Conservation (phyloP, 2,797 vertebrate species). For the Synaphobranchus kaupii region DNA sequence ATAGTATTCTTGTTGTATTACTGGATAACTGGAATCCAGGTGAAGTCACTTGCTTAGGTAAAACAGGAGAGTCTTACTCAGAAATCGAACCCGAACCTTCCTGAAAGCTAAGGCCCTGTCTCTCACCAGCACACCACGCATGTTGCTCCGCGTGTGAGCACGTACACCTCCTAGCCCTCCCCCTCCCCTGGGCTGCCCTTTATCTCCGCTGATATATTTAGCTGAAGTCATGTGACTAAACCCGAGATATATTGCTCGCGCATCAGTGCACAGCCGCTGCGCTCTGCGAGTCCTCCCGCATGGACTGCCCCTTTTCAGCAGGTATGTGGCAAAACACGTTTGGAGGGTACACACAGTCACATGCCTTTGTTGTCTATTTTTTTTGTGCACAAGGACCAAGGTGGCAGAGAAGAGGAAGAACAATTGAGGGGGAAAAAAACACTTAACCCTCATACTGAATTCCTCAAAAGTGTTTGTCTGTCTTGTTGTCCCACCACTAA, state of each 20-base stretch:
- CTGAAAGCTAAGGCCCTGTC: neutral
- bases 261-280: neutral
- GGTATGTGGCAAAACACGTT: neutral
- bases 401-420: neutral
- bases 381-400: neutral
- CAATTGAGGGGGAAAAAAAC: neutral
- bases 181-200: neutral
- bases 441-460: neutral
- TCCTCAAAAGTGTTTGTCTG: neutral
- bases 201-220: neutral
- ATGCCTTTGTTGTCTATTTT: neutral
- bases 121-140: neutral
- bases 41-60: neutral
- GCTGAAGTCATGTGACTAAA: constrained; percentile 1
- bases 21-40: neutral
- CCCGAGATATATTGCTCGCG: neutral
- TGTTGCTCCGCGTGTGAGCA: neutral
- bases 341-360: neutral
- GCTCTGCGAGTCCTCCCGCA: neutral
- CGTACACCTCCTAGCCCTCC: neutral
- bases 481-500: neutral
- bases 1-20: neutral
- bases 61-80: neutral
- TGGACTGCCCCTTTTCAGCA: neutral
- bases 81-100: neutral